A percentile compares a stretch with the other conserved stretches of the same genome.
Conservation (phyloP, 2,797 vertebrate genomes). For the Pseudocheirus occidentalis region DNA sequence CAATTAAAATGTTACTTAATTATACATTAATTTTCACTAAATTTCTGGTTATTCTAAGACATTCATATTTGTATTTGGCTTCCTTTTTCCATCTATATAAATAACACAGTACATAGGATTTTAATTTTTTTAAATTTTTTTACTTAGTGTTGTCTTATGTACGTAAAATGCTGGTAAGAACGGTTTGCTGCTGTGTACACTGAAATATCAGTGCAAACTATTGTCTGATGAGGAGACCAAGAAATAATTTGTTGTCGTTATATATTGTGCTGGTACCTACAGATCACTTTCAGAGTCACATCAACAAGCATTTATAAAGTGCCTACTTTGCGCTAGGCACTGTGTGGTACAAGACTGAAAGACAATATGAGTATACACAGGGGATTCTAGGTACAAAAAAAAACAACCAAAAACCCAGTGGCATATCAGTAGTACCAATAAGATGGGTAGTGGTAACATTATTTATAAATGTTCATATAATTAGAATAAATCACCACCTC, state of each 20-base stretch:
- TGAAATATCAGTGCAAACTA: not conserved
- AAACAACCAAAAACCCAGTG: not conserved
- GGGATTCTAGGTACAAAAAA: not conserved
- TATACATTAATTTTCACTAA: not conserved
- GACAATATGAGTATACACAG: not conserved
- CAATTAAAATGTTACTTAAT: not conserved
- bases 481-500: not conserved
- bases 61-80: not conserved
- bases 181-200: not conserved
- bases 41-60: not conserved
- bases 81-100: not conserved
- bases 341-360: not conserved
- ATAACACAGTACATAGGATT: not conserved
- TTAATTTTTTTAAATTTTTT: not conserved
- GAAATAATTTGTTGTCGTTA: not conserved
- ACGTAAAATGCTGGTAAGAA: not conserved
- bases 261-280: not conserved
- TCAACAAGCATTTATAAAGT: not conserved
- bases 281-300: not conserved
- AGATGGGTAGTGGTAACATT: not conserved
- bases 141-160: not conserved
- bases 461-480: not conserved
- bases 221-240: not conserved
- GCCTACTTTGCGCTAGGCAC: not conserved
- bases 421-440: not conserved